Conservation (phyloP, 2,797 vertebrate genomes). For the Danio albolineatus region DNA sequence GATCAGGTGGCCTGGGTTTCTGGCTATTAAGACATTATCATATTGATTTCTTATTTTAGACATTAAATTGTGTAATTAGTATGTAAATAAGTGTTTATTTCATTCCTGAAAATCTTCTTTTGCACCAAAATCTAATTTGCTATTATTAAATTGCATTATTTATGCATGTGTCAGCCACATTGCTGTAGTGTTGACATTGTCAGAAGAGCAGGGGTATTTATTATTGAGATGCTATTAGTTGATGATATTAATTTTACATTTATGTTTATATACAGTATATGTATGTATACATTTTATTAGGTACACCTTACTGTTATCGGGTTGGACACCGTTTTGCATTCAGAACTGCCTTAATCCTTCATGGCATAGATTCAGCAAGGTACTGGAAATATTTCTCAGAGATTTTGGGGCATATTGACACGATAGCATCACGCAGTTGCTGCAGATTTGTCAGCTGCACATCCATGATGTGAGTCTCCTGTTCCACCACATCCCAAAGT, state of each 20-base stretch:
- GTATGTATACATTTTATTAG: no score
- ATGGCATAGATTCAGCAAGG: no score
- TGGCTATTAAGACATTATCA: not conserved
- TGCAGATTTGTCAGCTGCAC: no score
- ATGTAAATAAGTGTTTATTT: not conserved
- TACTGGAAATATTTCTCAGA: no score
- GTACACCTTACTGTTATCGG: no score
- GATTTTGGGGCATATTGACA: no score
- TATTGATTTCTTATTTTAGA: not conserved
- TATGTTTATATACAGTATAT: not conserved
- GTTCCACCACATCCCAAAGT: no score
- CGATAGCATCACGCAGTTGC: no score
- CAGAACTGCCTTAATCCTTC: no score
- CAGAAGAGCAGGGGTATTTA: not conserved
- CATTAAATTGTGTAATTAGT: not conserved
- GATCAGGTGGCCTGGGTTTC: not conserved
- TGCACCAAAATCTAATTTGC: not conserved
- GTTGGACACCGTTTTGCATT: no score
- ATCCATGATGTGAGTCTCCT: no score
- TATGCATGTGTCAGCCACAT: not conserved
- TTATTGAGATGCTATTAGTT: not conserved
- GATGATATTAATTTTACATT: not conserved
- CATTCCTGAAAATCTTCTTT: not conserved
- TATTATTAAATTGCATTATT: not conserved
- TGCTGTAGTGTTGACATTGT: not conserved